A percentile compares a stretch with the other conserved stretches of the same genome.
Conservation (phyloP, 2,113 vertebrate species). For the Phaethon lepturus region DNA sequence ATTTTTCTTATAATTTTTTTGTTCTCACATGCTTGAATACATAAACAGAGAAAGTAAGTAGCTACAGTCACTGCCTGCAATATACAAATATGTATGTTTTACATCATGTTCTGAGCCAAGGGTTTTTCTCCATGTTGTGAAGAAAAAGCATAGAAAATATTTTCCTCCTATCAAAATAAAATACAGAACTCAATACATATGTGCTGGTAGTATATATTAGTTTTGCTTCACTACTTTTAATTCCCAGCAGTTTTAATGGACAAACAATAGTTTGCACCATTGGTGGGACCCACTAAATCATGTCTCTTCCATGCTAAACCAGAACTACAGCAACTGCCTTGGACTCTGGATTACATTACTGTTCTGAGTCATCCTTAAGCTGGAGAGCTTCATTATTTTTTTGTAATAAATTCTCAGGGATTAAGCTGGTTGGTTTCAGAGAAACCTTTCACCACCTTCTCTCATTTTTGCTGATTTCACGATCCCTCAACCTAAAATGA, state of each 20-base stretch:
- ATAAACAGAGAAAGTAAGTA: not conserved
- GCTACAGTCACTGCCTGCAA: not conserved
- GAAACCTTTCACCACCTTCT: not conserved
- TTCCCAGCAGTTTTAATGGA: not conserved
- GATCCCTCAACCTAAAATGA: not conserved
- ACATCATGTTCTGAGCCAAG: not conserved
- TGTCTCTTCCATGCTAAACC: not conserved
- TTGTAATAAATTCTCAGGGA: not conserved
- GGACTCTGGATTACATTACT: not conserved
- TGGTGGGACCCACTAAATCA: not conserved
- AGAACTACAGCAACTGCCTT: not conserved
- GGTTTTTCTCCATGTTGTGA: not conserved
- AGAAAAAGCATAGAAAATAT: not conserved
- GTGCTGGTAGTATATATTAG: not conserved
- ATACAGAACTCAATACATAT: not conserved
- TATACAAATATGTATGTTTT: not conserved
- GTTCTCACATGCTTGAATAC: not conserved
- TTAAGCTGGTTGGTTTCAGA: not conserved
- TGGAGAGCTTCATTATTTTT: not conserved
- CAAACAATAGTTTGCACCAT: not conserved
- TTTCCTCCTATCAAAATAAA: not conserved
- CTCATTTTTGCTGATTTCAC: not conserved
- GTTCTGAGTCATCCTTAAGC: not conserved
- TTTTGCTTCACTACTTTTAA: not conserved
- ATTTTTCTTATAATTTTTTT: not conserved